Conservation (phyloP, 35 echinoderm and acorn worm genomes). For the Lytechinus variegatus region DNA sequence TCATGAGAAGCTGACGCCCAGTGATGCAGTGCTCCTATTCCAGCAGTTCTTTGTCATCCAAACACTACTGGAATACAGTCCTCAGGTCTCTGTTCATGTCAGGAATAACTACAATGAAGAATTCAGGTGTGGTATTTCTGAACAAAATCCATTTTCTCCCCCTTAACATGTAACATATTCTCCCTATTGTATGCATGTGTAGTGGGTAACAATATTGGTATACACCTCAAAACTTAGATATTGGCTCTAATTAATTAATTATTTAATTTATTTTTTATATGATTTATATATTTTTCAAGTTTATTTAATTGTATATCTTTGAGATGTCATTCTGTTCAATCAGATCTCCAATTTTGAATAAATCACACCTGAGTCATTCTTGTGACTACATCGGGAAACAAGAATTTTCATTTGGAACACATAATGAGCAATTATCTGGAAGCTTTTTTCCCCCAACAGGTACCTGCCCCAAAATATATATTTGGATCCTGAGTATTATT, state of each 20-base stretch:
- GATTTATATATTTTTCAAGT: no score
- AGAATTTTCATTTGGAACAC: neutral
- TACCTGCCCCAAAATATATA: neutral
- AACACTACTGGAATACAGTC: constrained; percentile 82
- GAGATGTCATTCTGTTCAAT: no score
- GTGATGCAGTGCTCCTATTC: constrained; percentile 84
- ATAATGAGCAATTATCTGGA: neutral
- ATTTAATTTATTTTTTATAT: no score
- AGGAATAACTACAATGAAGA: constrained; percentile 91
- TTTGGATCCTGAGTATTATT: no score
- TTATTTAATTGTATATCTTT: no score
- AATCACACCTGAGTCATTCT: no score
- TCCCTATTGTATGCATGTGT: neutral
- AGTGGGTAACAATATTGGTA: no score
- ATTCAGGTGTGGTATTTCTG: constrained; percentile 68
- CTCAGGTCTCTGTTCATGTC: constrained; percentile 64
- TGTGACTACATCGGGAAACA: neutral
- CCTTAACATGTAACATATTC: neutral
- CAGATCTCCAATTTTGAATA: no score
- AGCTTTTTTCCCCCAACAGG: neutral
- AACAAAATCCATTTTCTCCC: neutral
- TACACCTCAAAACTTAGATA: no score
- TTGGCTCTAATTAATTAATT: no score
- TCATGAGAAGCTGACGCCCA: constrained; percentile 64
- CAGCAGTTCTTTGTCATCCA: constrained; percentile 93